A percentile compares a stretch with the other conserved stretches of the same genome.
Evolutionary conservation across 2,797 vertebrate species (phyloP).

Genomic region (Gambusia yucatana): DNA sequence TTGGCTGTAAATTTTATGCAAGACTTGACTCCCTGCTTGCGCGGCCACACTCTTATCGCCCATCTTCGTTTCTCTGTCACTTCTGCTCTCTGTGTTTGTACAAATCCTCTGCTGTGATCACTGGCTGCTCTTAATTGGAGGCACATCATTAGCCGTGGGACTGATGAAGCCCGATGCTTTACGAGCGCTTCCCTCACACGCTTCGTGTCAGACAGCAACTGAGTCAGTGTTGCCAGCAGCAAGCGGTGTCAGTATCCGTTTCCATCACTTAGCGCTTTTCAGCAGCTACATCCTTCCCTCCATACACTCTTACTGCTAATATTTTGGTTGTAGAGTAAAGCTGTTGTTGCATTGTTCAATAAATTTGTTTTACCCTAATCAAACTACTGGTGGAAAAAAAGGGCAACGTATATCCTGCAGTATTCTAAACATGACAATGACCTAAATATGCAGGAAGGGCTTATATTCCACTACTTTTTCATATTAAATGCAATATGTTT

Average conservation of each 20-base stretch:
- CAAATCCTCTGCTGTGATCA: slow-evolving; percentile 79
- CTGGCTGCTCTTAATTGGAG: slow-evolving; percentile 80
- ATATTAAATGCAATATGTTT: background rate
- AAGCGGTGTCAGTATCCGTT: slow-evolving; percentile 54
- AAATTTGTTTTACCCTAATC: too few species aligned
- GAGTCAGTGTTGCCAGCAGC: slow-evolving; percentile 50
- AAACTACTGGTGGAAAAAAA: too few species aligned
- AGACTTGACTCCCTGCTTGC: slow-evolving; percentile 53
- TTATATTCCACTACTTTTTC: background rate
- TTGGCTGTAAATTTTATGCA: slow-evolving; percentile 67
- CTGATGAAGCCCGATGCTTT: slow-evolving; percentile 74
- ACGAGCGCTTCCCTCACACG: slow-evolving; percentile 63
- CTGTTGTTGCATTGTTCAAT: background rate
- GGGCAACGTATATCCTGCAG: background rate
- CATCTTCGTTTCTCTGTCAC: slow-evolving; percentile 51
- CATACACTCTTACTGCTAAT: background rate
- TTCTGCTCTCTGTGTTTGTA: slow-evolving; percentile 58
- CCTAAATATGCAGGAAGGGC: background rate
- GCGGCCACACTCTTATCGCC: slow-evolving; percentile 49
- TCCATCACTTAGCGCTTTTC: slow-evolving; percentile 29
- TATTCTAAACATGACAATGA: background rate
- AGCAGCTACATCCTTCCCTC: background rate
- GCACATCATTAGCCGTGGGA: slow-evolving; percentile 74
- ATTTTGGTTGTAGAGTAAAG: background rate
- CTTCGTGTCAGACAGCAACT: slow-evolving; percentile 60